Conservation (phyloP, 2,797 vertebrate species). For the Periophthalmus magnuspinnatus region DNA sequence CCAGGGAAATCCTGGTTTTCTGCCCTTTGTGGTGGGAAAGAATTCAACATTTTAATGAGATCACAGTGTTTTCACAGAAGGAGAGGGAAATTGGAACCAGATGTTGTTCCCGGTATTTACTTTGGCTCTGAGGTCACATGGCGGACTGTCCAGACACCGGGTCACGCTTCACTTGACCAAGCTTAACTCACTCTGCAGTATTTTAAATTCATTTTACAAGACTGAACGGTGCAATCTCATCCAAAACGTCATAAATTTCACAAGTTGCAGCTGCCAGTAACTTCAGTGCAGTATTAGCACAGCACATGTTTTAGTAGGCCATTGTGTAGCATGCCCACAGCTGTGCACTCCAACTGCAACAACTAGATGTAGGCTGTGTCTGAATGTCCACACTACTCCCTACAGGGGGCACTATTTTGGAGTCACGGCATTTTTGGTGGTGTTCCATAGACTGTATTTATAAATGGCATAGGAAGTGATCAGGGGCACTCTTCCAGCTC, state of each 20-base stretch:
- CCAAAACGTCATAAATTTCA: background rate
- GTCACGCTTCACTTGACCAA: constrained; percentile 21
- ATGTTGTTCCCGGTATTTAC: constrained; percentile 47
- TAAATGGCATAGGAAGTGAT: too few relatives aligned
- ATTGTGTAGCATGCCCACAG: constrained; percentile 2
- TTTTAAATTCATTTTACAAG: constrained; percentile 10
- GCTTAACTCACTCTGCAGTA: constrained; percentile 25
- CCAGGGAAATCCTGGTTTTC: constrained; percentile 18
- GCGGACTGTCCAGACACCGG: constrained; percentile 30
- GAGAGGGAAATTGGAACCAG: constrained; percentile 51
- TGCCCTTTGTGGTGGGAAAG: constrained; percentile 6
- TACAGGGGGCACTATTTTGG: too few relatives aligned
- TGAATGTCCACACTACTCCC: too few relatives aligned
- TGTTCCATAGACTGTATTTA: too few relatives aligned
- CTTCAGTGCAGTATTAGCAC: background rate
- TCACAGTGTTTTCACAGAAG: constrained; percentile 38
- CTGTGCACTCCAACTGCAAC: constrained; percentile 20
- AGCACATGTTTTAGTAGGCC: background rate
- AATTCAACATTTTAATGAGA: constrained; percentile 36
- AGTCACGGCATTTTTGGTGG: too few relatives aligned
- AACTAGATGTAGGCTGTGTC: constrained; percentile 7
- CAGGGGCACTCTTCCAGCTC: too few relatives aligned
- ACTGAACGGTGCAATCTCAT: background rate
- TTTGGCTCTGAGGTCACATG: constrained; percentile 40
- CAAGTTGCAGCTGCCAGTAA: background rate